Percentiles rank a stretch among this genome's conserved stretches.
Evolutionary conservation across 2,113 vertebrate species (phyloP).

Genomic region (Cathartes aura): DNA sequence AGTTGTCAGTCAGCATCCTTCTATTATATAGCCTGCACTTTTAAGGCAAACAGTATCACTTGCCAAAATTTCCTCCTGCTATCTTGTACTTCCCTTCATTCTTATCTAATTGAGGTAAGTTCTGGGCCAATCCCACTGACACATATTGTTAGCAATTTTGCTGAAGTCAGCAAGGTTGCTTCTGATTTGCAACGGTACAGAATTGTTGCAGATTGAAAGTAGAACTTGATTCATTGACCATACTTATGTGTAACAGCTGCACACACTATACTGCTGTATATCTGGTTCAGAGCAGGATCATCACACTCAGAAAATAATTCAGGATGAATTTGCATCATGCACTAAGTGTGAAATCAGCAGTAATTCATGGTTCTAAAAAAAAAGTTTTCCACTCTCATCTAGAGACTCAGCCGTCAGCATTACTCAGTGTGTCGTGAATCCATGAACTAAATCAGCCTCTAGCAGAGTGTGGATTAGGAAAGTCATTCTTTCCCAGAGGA

Average conservation of each 20-base stretch:
- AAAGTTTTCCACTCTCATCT: constrained; percentile 42
- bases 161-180: background rate
- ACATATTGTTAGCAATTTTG: background rate
- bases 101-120: background rate
- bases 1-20: background rate
- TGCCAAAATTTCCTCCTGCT: background rate
- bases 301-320: constrained; percentile 32
- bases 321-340: constrained; percentile 27
- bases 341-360: constrained; percentile 65
- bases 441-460: constrained; percentile 59
- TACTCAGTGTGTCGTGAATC: constrained; percentile 63
- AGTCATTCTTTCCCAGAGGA: constrained; percentile 47
- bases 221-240: background rate
- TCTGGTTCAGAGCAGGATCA: constrained; percentile 33
- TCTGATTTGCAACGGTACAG: background rate
- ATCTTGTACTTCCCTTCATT: background rate
- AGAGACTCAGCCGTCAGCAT: constrained; percentile 41
- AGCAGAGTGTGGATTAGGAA: constrained; percentile 39
- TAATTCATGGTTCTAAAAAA: constrained; percentile 66
- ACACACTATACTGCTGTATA: background rate
- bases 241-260: background rate
- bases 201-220: background rate
- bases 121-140: background rate
- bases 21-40: background rate
- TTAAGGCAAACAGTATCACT: background rate